Conservation (phyloP, 2,888 invertebrate genomes). For the Tetragonisca angustula region DNA sequence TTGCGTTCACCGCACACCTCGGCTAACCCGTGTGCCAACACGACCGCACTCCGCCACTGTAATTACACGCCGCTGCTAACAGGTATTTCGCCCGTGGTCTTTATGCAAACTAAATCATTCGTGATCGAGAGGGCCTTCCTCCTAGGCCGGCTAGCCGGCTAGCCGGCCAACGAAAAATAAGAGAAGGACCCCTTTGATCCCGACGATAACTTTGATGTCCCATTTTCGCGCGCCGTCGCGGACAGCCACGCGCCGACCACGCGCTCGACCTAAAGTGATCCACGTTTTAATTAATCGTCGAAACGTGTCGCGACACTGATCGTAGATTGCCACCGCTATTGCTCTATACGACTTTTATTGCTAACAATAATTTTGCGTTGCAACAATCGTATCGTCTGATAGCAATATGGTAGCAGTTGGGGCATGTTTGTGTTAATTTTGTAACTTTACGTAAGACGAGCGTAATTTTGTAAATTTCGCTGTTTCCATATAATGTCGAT, state of each 20-base stretch:
- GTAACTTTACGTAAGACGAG: too few relatives aligned
- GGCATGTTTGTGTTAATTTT: too few relatives aligned
- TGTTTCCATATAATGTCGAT: background rate
- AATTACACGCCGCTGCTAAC: constrained; percentile 70
- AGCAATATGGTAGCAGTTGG: too few relatives aligned
- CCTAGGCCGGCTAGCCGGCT: background rate
- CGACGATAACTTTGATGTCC: constrained; percentile 10
- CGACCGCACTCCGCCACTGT: constrained; percentile 71
- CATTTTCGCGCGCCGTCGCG: background rate
- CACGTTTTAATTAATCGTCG: constrained; percentile 25
- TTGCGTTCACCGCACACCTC: constrained; percentile 63
- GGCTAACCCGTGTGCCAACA: constrained; percentile 66
- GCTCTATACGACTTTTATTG: too few relatives aligned
- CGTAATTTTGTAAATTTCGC: too few relatives aligned
- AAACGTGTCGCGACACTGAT: background rate
- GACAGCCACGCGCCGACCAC: background rate
- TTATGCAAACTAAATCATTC: constrained; percentile 77
- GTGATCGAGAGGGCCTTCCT: constrained; percentile 37
- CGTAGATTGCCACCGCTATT: too few relatives aligned
- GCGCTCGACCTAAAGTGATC: constrained; percentile 1
- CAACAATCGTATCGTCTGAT: too few relatives aligned
- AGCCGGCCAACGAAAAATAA: constrained; percentile 2
- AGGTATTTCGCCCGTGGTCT: constrained; percentile 73
- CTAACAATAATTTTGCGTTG: too few relatives aligned
- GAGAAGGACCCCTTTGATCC: constrained; percentile 32